A percentile compares a stretch with the other conserved stretches of the same genome.
These are phyloP conservation scores for Papilio demoleus DNA, from an alignment of 2,888 invertebrate genomes.

Conservation along the genomic window DNA sequence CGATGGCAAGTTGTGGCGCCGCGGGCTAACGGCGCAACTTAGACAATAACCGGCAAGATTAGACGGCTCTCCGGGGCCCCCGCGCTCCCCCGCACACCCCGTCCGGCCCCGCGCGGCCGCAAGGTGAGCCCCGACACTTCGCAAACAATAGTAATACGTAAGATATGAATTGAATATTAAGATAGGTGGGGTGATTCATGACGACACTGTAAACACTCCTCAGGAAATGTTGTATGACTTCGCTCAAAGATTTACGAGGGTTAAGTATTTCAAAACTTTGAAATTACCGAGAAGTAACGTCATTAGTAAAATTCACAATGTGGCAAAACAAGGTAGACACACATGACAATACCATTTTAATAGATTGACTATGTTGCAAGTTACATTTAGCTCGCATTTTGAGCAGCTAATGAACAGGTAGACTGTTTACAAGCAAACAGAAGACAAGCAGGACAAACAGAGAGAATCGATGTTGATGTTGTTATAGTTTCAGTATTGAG, in stretches of 20 bases:
- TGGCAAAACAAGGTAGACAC: background rate
- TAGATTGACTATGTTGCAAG: background rate
- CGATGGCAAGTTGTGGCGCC: slow-evolving; percentile 50
- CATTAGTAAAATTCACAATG: background rate
- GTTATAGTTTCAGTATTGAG: background rate
- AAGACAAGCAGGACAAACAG: background rate
- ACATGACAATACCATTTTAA: background rate
- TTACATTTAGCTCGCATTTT: background rate
- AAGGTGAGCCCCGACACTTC: slow-evolving; percentile 39
- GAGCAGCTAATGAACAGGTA: background rate
- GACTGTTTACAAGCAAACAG: background rate
- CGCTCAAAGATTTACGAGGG: background rate
- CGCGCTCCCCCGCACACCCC: background rate
- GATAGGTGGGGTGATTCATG: slow-evolving; percentile 42
- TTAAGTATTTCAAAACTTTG: slow-evolving; percentile 6
- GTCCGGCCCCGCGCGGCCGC: slow-evolving; percentile 26
- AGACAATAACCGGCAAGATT: slow-evolving; percentile 65
- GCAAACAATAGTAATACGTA: slow-evolving; percentile 43
- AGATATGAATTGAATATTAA: slow-evolving; percentile 46
- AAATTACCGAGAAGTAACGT: background rate
- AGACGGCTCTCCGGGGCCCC: slow-evolving; percentile 44
- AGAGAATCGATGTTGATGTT: background rate
- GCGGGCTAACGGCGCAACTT: slow-evolving; percentile 63
- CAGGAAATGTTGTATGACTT: slow-evolving; percentile 43
- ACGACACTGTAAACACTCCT: slow-evolving; percentile 46